phyloP scores from a whole-genome alignment of 2,797 vertebrate species.

The Scolopax rusticola region DNA sequence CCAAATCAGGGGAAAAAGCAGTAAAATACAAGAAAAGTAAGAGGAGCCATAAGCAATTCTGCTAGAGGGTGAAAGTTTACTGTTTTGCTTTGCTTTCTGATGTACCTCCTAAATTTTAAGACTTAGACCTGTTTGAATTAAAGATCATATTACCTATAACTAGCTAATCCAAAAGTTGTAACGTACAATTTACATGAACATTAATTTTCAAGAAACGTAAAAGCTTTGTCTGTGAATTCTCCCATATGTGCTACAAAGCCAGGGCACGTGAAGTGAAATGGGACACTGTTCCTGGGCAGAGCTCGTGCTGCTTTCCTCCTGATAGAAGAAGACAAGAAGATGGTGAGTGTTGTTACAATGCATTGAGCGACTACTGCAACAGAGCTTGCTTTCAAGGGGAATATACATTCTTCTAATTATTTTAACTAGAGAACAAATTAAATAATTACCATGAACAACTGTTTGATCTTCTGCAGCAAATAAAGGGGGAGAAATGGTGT shows the following conservation, averaged over 20 bases:
- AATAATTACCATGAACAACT: conserved; percentile 55
- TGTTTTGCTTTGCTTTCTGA: not conserved
- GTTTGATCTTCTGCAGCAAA: conserved; percentile 44
- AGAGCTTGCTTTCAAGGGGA: not conserved
- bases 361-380: not conserved
- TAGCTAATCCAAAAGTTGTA: not conserved
- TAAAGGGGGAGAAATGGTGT: not conserved
- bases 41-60: not conserved
- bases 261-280: not conserved
- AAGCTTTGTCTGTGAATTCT: not conserved
- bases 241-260: not conserved
- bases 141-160: not conserved
- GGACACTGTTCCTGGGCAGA: not conserved
- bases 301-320: conserved; percentile 28
- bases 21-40: not conserved
- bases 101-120: not conserved
- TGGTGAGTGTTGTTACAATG: not conserved
- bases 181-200: not conserved
- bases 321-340: conserved; percentile 32
- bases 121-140: not conserved
- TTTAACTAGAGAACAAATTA: conserved; percentile 61
- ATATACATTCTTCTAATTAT: not conserved
- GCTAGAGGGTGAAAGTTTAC: not conserved
- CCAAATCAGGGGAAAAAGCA: not conserved
- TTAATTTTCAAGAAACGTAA: not conserved